Conservation (phyloP, 2,797 vertebrate species). For the Leptodactylus fallax region DNA sequence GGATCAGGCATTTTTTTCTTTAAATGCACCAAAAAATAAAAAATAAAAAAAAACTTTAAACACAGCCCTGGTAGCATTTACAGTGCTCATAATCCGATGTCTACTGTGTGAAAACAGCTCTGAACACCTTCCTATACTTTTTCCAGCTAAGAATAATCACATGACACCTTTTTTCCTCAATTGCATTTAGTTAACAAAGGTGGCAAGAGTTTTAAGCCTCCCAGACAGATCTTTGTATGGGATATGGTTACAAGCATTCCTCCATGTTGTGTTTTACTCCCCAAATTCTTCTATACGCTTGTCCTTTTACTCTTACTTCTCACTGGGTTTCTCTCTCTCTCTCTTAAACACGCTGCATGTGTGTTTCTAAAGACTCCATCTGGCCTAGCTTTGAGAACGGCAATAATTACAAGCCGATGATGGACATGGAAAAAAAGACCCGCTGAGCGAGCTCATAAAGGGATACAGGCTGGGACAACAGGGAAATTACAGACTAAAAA, state of each 20-base stretch:
- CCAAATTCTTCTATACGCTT: not conserved
- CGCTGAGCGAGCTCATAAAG: conserved; percentile 81
- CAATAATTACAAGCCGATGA: conserved; percentile 88
- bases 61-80: not conserved
- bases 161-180: not conserved
- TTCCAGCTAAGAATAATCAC: not conserved
- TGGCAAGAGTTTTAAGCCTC: conserved; percentile 63
- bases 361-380: conserved; percentile 82
- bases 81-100: not conserved
- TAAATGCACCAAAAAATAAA: no score
- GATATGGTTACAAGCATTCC: conserved; percentile 74
- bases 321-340: conserved; percentile 39
- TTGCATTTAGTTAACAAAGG: not conserved
- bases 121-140: not conserved
- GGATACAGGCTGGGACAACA: conserved; percentile 78
- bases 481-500: conserved; percentile 84
- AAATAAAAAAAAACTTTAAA: no score
- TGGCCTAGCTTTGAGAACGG: conserved; percentile 83
- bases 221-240: conserved; percentile 77
- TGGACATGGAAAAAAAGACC: conserved; percentile 79
- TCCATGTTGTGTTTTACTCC: conserved; percentile 53
- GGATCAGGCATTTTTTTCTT: no score
- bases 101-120: not conserved
- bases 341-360: conserved; percentile 79
- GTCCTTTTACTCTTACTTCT: not conserved